Conservation (phyloP, 2,888 invertebrate genomes). For the Cerastis rubricosa region DNA sequence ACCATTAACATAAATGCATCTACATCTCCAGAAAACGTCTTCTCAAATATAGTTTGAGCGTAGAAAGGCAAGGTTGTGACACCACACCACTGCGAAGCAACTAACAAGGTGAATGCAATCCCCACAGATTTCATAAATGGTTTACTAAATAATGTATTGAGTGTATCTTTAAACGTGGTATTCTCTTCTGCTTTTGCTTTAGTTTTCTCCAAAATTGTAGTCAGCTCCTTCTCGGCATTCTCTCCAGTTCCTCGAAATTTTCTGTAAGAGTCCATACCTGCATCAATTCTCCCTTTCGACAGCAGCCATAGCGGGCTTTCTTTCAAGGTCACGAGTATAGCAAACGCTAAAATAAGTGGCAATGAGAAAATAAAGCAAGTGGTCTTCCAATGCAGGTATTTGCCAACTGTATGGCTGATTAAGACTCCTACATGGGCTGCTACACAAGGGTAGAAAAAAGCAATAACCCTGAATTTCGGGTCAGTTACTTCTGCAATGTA, state of each 20-base stretch:
- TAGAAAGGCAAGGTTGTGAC: conserved; percentile 76
- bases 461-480: conserved; percentile 47
- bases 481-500: conserved; percentile 1
- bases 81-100: conserved; percentile 42
- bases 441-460: conserved; percentile 69
- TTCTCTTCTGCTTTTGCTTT: conserved; percentile 48
- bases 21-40: conserved; percentile 57
- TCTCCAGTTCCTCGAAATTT: background rate
- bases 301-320: conserved; percentile 4
- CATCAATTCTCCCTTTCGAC: background rate
- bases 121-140: conserved; percentile 65
- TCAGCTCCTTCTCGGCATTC: background rate
- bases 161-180: conserved; percentile 62
- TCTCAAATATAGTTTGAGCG: conserved; percentile 72
- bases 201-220: background rate
- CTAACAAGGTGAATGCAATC: background rate
- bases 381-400: conserved; percentile 72
- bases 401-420: conserved; percentile 71
- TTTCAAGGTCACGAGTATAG: background rate
- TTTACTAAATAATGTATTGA: conserved; percentile 67
- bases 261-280: background rate
- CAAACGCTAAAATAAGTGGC: background rate
- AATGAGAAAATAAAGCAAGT: conserved; percentile 58
- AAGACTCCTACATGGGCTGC: conserved; percentile 70
- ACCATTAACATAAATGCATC: conserved; percentile 8